Evolutionary conservation across 2,113 vertebrate genomes (phyloP), one percentile per base, ranked within the genome.

Genomic region (Myanophis thanlyinensis): DNA sequence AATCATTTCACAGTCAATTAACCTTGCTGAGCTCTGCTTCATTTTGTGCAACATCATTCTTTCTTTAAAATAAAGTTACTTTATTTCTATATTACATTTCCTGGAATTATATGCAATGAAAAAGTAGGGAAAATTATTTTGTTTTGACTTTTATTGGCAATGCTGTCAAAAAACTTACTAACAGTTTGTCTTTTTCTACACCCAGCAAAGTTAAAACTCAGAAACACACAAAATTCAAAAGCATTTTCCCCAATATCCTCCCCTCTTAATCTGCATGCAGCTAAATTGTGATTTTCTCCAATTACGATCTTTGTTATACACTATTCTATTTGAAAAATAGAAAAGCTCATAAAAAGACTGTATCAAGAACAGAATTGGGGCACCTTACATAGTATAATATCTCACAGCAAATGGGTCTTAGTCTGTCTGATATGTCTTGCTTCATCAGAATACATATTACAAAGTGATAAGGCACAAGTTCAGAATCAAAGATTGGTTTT

Each of bases 1-100:
- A 92, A 9, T 51, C 11, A 30, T 89, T 93, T 88, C 91, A 67
- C 51, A 86, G 90, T 48, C 93, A 56, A 84, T 93, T 93, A 90
- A 40, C 47, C 92, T 62, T 35, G 51, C 3, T n/a, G 12, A 44
- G 35, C 35, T 85, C 15, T 67, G 23, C 86, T 44, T 89, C 89
- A 47, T 85, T n/a, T 89, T 84, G 7, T 73, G 7, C 4, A 88
- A 54, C 27, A 1, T 73, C 49, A 80, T 87, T 94, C 73, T 0
- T 44, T 9, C 85, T 85, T 23, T 67, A 2, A 30, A 90, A 2
- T 88, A 20, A 92, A 51, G 84, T 92, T 95, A 5, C 1, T 67
- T 92, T 88, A 25, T 46, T 6, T 80, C 23, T 35, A 0, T 4
- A 9, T 90, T 84, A 73, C 23, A 8, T 92, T 54, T 87, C 56